A percentile compares a stretch with the other conserved stretches of the same genome.
Conservation (phyloP, 2,888 invertebrate species). For the Drosophila macrospina region DNA sequence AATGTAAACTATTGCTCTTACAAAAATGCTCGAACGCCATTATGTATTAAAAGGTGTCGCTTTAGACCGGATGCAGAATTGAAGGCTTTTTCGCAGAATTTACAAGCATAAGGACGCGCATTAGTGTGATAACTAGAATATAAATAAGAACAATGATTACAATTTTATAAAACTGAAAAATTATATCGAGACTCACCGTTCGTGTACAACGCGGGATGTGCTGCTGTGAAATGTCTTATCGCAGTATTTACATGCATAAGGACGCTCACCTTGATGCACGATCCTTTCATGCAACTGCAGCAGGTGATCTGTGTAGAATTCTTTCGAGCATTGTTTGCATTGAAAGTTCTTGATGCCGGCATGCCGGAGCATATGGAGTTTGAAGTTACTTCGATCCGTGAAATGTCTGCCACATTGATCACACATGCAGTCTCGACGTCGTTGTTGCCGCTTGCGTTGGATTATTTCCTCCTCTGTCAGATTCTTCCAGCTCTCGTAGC, state of each 20-base stretch:
- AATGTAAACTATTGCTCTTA: constrained; percentile 32
- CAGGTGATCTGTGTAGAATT: constrained; percentile 64
- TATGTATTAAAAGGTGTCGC: constrained; percentile 72
- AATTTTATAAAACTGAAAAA: background rate
- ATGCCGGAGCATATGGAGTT: constrained; percentile 66
- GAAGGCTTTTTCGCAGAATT: constrained; percentile 76
- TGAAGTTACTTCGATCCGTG: constrained; percentile 70
- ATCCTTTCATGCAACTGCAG: constrained; percentile 55
- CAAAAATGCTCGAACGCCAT: constrained; percentile 57
- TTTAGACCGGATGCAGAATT: constrained; percentile 80
- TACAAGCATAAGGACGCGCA: constrained; percentile 77
- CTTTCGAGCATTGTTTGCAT: constrained; percentile 49
- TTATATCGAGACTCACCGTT: constrained; percentile 63
- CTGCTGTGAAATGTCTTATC: constrained; percentile 79
- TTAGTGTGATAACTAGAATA: constrained; percentile 78
- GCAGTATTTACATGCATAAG: constrained; percentile 80
- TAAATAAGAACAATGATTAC: too few species aligned
- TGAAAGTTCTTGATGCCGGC: constrained; percentile 60
- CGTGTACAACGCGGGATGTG: constrained; percentile 78
- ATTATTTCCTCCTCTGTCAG: constrained; percentile 57
- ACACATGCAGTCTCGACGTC: constrained; percentile 59
- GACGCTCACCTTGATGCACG: constrained; percentile 82
- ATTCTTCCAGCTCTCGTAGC: constrained; percentile 63
- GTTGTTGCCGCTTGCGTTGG: constrained; percentile 55
- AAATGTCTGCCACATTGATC: constrained; percentile 69